Percentiles rank a stretch among this genome's conserved stretches.
phyloP scores from a whole-genome alignment of 1,140 invertebrate species.

The Ooceraea biroi region DNA sequence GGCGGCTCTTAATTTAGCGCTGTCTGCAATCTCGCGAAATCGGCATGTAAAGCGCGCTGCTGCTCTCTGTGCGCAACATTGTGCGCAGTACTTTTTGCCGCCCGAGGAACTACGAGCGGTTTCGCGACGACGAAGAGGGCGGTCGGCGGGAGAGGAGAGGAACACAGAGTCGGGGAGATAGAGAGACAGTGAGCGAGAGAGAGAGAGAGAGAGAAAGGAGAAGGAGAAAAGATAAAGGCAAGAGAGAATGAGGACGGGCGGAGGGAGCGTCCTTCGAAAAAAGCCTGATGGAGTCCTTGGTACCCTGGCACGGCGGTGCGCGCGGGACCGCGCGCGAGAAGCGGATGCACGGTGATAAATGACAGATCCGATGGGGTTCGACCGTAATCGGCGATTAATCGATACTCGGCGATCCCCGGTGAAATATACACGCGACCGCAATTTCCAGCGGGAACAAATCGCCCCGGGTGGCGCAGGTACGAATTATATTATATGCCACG shows the following conservation, averaged over 20 bases:
- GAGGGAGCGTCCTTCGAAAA: constrained; percentile 43
- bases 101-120: constrained; percentile 48
- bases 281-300: constrained; percentile 62
- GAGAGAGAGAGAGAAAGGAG: background rate
- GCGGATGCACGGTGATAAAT: constrained; percentile 57
- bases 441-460: constrained; percentile 65
- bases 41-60: constrained; percentile 54
- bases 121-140: constrained; percentile 51
- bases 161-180: background rate
- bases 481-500: constrained; percentile 53
- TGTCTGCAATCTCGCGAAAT: constrained; percentile 70
- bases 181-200: constrained; percentile 20
- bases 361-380: constrained; percentile 58
- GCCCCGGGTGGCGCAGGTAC: constrained; percentile 57
- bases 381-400: constrained; percentile 59
- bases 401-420: constrained; percentile 59
- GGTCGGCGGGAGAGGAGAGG: background rate
- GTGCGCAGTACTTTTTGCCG: constrained; percentile 52
- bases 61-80: constrained; percentile 38
- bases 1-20: constrained; percentile 63
- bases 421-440: constrained; percentile 62
- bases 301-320: constrained; percentile 16
- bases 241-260: constrained; percentile 26
- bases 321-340: constrained; percentile 49
- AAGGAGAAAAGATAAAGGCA: background rate